phyloP scores from a whole-genome alignment of 2,113 vertebrate species.

The Oxyruncus cristatus region DNA sequence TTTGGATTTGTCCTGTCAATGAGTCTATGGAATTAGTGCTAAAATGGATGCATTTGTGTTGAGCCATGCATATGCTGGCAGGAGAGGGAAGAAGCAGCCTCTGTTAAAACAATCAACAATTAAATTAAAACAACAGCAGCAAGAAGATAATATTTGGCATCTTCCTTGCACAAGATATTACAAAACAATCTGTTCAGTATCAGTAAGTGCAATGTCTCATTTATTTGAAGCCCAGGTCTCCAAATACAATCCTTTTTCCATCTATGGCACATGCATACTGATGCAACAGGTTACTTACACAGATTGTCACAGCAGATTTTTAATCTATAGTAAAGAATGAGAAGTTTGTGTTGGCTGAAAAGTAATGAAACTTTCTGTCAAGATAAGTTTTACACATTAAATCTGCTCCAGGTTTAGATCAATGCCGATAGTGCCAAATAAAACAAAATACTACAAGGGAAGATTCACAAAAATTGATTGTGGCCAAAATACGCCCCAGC shows the following conservation, averaged over 20 bases:
- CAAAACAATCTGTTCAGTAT: not conserved
- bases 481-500: conserved; percentile 84
- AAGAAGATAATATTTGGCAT: not conserved
- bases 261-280: not conserved
- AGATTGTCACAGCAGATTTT: conserved; percentile 53
- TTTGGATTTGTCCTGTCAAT: not conserved
- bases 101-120: not conserved
- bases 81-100: not conserved
- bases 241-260: conserved; percentile 14
- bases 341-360: conserved; percentile 64
- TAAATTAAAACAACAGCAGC: not conserved
- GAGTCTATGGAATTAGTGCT: not conserved
- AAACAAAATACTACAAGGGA: conserved; percentile 76
- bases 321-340: conserved; percentile 66
- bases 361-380: conserved; percentile 83
- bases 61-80: not conserved
- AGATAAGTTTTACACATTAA: conserved; percentile 83
- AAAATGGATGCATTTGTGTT: not conserved
- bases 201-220: not conserved
- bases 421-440: conserved; percentile 84
- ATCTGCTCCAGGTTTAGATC: conserved; percentile 82
- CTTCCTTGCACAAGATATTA: not conserved
- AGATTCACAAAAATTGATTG: conserved; percentile 91
- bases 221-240: conserved; percentile 26
- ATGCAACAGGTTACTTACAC: conserved; percentile 49